A percentile compares a stretch with the other conserved stretches of the same genome.
These are phyloP conservation scores for Anneissia japonica DNA, from an alignment of 35 echinoderm and acorn worm species.

Conservation along the genomic window DNA sequence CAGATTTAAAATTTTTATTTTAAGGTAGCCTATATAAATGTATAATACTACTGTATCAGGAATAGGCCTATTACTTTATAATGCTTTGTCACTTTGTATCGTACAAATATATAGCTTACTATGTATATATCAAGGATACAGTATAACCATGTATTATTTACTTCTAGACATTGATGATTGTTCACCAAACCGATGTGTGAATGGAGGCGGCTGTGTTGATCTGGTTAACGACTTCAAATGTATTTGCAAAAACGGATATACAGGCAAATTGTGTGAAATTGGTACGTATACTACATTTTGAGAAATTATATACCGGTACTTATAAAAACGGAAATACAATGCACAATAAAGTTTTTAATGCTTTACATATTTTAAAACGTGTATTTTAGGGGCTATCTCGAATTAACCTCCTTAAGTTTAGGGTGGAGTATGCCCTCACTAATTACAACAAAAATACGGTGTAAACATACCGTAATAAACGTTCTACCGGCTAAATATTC, in stretches of 20 bases:
- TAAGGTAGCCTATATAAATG: too few relatives aligned
- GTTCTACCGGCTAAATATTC: too few relatives aligned
- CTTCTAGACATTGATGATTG: slow-evolving; percentile 1
- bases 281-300: neutral
- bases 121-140: neutral
- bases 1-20: too few relatives aligned
- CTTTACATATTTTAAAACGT: too few relatives aligned
- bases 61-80: neutral
- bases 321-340: too few relatives aligned
- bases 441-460: too few relatives aligned
- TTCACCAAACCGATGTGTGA: neutral
- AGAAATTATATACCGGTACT: too few relatives aligned
- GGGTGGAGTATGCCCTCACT: neutral
- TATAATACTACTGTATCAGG: neutral
- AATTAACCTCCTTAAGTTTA: too few relatives aligned
- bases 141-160: neutral
- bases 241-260: neutral
- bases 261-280: neutral
- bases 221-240: neutral
- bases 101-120: neutral
- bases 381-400: too few relatives aligned
- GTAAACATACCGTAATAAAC: neutral
- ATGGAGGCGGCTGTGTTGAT: neutral
- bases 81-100: neutral
- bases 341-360: too few relatives aligned